Evolutionary conservation across 2,113 vertebrate species (phyloP), one percentile per base, ranked within the genome.

Genomic region (Oncorhynchus masou): DNA sequence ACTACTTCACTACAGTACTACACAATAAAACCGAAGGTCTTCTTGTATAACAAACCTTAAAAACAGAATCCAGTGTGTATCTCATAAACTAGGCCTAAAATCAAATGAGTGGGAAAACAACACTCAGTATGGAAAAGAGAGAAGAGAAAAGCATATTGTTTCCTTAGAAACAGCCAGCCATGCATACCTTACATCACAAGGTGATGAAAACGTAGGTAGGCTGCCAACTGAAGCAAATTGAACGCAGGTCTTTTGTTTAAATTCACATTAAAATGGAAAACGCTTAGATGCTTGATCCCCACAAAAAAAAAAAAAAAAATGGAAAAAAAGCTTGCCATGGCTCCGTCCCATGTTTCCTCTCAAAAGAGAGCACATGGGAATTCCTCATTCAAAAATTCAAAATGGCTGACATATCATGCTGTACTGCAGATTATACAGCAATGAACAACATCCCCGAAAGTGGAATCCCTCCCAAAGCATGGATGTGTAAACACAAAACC

Each of bases 221-320:
- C 51, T 54, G 16, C 16, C 16, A 54, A 54, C 51, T 54, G 51
- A 54, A 19, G 12, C 51, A 54, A 54, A 54, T 54, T 1, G 16
- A 54, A 54, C 5, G 51, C 16, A 19, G 51, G 12, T 54, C 16
- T 19, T 54, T 54, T 84, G 12, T 19, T 15, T 54, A 54, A 54
- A 16, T 16, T 54, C 16, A 15, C 51, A 19, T 54, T 54, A 1
- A 16, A 54, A 54, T 4, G 4, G 51, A 54, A 16, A 19, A 5
- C 4, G 51, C 51, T 4, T 54, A 54, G 51, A 5, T 15, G n/a
- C 59, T 62, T 85, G 82, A 81, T 45, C 39, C 39, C 39, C 39
- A 11, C 9, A 45, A 11, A 3, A 45, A 45, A 45, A 45, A 3
- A 39, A 39, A 88, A 85, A 89, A 85, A 88, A 85, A 89, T 84